Evolutionary conservation across 1,140 invertebrate species (phyloP).

Genomic region (Bemisia tabaci): DNA sequence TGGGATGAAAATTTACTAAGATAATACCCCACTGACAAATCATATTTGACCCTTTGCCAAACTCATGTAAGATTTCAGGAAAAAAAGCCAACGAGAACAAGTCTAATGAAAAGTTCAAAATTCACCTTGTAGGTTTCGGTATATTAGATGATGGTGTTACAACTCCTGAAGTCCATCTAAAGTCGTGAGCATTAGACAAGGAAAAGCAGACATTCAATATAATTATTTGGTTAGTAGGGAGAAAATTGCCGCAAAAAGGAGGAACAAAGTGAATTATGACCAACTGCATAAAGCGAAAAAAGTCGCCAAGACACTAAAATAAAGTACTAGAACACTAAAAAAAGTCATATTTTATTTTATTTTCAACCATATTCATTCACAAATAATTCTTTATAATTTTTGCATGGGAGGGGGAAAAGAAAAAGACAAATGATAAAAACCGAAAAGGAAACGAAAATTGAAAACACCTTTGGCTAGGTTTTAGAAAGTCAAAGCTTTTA

Average conservation of each 20-base stretch:
- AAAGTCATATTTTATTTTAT: conserved; percentile 4
- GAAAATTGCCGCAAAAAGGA: conserved; percentile 6
- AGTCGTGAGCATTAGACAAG: conserved; percentile 5
- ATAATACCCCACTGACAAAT: no score
- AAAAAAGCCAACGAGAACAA: no score
- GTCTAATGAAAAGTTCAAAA: no score
- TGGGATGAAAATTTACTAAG: no score
- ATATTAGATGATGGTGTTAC: conserved; percentile 18
- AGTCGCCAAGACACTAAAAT: no score
- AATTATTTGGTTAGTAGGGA: conserved; percentile 1
- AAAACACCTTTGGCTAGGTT: no score
- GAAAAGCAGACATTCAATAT: conserved; percentile 4
- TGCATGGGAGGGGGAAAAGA: conserved; percentile 1
- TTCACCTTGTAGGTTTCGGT: conserved; percentile 14
- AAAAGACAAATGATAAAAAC: conserved; percentile 4
- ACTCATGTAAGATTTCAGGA: no score
- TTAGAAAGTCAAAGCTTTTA: no score
- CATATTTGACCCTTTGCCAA: no score
- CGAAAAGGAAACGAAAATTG: conserved; percentile 2
- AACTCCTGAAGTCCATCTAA: conserved; percentile 17
- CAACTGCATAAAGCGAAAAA: no score
- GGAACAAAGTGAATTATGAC: no score
- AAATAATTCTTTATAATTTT: no score
- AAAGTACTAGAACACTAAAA: conserved; percentile 3
- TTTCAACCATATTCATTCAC: neutral